Conservation (phyloP, 2,113 vertebrate genomes). For the Rhineura floridana region DNA sequence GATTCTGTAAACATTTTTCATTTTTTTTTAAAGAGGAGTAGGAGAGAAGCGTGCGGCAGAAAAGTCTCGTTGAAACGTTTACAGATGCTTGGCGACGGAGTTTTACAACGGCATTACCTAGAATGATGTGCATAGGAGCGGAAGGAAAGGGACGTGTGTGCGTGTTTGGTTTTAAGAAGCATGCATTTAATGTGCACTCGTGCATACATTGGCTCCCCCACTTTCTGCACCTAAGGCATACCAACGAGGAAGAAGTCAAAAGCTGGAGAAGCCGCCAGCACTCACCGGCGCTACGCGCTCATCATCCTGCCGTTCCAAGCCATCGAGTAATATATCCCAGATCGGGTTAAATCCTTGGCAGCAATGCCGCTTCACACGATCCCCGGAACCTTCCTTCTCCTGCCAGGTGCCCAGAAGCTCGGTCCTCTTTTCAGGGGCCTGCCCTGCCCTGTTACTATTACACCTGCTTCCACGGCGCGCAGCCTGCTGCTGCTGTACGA, state of each 20-base stretch:
- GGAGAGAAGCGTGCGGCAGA: neutral
- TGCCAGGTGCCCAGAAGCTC: neutral
- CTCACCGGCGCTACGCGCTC: constrained; percentile 22
- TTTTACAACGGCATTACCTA: neutral
- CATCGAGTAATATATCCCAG: neutral
- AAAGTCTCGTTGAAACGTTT: neutral
- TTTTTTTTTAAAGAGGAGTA: neutral
- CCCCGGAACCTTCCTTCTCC: neutral
- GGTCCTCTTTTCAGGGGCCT: neutral
- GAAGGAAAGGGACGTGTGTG: neutral
- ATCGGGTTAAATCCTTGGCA: neutral
- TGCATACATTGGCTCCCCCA: neutral
- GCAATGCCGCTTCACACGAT: neutral
- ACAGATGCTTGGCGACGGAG: neutral
- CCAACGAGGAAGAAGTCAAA: neutral
- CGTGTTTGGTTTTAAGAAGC: neutral
- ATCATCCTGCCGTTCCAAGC: neutral
- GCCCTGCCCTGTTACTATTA: neutral
- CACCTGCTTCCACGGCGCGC: constrained; percentile 36
- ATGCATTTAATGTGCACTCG: neutral
- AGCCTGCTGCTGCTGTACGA: constrained; percentile 44
- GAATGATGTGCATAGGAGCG: neutral
- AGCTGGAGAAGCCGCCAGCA: neutral
- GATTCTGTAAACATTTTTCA: neutral
- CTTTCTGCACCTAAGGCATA: neutral